Evolutionary conservation across 1,140 invertebrate species (phyloP), one percentile per base, ranked within the genome.

Genomic region (Heliconius melpomene): DNA sequence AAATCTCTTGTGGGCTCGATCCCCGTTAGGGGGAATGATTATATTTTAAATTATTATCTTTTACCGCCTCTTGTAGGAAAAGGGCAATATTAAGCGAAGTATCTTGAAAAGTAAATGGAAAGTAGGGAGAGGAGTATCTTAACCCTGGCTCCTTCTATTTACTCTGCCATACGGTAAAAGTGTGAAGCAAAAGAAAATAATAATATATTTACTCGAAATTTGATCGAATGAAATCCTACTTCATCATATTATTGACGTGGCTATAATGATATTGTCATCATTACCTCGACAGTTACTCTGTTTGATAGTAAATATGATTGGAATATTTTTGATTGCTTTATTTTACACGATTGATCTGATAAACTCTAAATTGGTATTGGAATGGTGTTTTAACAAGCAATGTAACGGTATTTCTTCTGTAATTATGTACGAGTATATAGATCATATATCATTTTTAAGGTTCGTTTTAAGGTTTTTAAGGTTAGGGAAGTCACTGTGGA

Each of bases 311-410:
- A 66, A 66, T 29, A 66, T 16, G 60, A 66, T 66, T 66, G 60
- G 60, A 60, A 66, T 66, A 66, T 66, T 66, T 66, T 66, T 11
- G 26, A 66, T 66, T 66, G 60, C 60, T 66, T 66, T 66, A 66
- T 66, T 7, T 66, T 26, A 6, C 60, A 29, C 18, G 60, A 66
- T 66, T 66, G 60, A 66, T 66, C 60, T 66, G 60, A 66, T 66
- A 66, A 66, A 66, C 60, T 66, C 29, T 66, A 66, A 66, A 66
- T 66, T 26, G 60, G 13, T 66, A 66, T 66, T 66, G 60, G 60
- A 66, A 66, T 66, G 60, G 23, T 29, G 60, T 66, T 66, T 66
- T 66, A 66, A 66, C 60, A 66, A 66, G 60, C 60, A 66, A 18
- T 16, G 3, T 66, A 16, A 29, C 6, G 32, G 60, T 66, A n/a